Conservation (phyloP, 1,140 invertebrate genomes). For the Aphaenogaster ashmeadi region DNA sequence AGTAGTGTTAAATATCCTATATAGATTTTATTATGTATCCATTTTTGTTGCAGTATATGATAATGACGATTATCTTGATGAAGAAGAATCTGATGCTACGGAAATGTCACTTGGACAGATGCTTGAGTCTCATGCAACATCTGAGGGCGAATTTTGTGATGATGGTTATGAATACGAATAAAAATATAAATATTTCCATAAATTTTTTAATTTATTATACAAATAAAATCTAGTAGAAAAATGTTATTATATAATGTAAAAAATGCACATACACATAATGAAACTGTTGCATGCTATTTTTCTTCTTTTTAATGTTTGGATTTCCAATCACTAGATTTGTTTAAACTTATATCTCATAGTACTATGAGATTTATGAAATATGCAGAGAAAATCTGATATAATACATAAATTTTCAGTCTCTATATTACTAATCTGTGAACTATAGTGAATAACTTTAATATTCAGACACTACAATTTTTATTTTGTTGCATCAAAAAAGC, state of each 20-base stretch:
- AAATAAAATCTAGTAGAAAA: not conserved
- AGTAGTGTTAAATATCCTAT: not conserved
- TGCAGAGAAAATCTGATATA: too few relatives aligned
- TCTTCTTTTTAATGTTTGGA: too few relatives aligned
- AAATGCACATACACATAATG: not conserved
- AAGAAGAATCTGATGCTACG: conserved; percentile 83
- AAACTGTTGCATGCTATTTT: too few relatives aligned
- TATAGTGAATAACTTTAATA: too few relatives aligned
- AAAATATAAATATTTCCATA: not conserved
- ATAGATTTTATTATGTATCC: conserved; percentile 16
- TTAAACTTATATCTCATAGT: too few relatives aligned
- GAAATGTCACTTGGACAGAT: conserved; percentile 87
- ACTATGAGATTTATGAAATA: too few relatives aligned
- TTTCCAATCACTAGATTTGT: too few relatives aligned
- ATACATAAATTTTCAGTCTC: too few relatives aligned
- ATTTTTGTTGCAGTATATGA: conserved; percentile 73
- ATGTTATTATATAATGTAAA: not conserved
- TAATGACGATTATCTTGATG: conserved; percentile 85
- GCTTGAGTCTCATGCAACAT: conserved; percentile 80
- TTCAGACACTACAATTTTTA: too few relatives aligned
- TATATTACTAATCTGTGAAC: too few relatives aligned
- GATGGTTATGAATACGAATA: conserved; percentile 83
- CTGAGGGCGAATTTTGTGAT: conserved; percentile 80
- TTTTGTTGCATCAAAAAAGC: too few relatives aligned
- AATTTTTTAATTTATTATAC: not conserved